A percentile compares a stretch with the other conserved stretches of the same genome.
phyloP scores from a whole-genome alignment of 1,140 invertebrate species.

The Pseudomyrmex concolor region DNA sequence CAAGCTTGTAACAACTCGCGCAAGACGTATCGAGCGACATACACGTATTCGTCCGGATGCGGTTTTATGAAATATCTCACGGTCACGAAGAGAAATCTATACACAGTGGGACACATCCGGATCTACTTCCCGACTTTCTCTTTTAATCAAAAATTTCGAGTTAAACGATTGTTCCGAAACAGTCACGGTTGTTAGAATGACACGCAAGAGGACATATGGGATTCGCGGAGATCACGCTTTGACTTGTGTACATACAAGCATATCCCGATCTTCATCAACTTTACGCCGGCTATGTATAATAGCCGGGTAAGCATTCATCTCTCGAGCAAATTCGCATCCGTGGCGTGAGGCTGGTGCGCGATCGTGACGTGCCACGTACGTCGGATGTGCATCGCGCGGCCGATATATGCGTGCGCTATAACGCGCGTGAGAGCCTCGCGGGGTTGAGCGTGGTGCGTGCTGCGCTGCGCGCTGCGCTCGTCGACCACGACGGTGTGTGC shows the following conservation, averaged over 20 bases:
- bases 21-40: not conserved
- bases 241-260: not conserved
- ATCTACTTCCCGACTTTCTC: not conserved
- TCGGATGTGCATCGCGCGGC: constrained; percentile 8
- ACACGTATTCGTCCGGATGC: not conserved
- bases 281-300: constrained; percentile 43
- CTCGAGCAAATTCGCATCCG: constrained; percentile 47
- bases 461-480: constrained; percentile 16
- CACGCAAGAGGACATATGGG: constrained; percentile 48
- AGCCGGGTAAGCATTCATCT: constrained; percentile 58
- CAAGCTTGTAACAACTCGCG: not conserved
- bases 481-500: constrained; percentile 72
- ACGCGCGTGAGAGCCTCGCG: not conserved
- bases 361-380: constrained; percentile 48
- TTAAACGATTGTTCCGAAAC: constrained; percentile 1
- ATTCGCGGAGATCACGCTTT: constrained; percentile 37
- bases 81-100: not conserved
- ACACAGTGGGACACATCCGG: not conserved
- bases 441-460: constrained; percentile 47
- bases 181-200: not conserved
- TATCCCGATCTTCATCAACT: not conserved
- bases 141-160: not conserved
- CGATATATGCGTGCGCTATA: constrained; percentile 5
- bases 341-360: constrained; percentile 28
- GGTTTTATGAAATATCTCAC: not conserved